Percentiles rank a stretch among this genome's conserved stretches.
These are phyloP conservation scores for Diarsia brunnea DNA, from an alignment of 2,888 invertebrate genomes.

Conservation along the genomic window DNA sequence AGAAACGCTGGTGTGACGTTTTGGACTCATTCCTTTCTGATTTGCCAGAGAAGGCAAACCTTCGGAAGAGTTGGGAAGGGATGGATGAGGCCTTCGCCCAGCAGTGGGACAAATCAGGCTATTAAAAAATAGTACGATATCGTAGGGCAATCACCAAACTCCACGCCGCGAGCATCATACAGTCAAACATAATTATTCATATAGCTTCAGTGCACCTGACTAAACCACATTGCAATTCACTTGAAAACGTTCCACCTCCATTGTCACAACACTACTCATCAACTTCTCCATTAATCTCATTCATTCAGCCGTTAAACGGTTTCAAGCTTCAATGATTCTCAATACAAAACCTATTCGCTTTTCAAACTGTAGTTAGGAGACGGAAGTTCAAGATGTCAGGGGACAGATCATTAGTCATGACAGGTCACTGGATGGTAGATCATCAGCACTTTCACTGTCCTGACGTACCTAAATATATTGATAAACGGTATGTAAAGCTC, in stretches of 20 bases:
- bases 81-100: no score
- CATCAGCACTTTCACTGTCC: conserved; percentile 53
- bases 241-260: not conserved
- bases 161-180: not conserved
- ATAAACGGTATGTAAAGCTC: no score
- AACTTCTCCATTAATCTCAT: conserved; percentile 42
- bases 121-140: no score
- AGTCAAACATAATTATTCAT: not conserved
- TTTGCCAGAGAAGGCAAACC: no score
- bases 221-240: not conserved
- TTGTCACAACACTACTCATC: conserved; percentile 9
- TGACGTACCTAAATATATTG: not conserved
- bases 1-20: no score
- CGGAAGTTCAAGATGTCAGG: conserved; percentile 54
- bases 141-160: not conserved
- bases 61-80: no score
- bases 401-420: conserved; percentile 52
- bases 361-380: conserved; percentile 34
- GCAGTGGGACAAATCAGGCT: no score
- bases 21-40: no score
- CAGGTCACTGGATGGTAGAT: conserved; percentile 39
- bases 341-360: conserved; percentile 55
- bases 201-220: not conserved
- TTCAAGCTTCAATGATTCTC: conserved; percentile 41
- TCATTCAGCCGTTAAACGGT: conserved; percentile 43